Percentiles rank a stretch among this genome's conserved stretches.
Evolutionary conservation across 2,797 vertebrate species (phyloP).

Genomic region (Danio albolineatus): DNA sequence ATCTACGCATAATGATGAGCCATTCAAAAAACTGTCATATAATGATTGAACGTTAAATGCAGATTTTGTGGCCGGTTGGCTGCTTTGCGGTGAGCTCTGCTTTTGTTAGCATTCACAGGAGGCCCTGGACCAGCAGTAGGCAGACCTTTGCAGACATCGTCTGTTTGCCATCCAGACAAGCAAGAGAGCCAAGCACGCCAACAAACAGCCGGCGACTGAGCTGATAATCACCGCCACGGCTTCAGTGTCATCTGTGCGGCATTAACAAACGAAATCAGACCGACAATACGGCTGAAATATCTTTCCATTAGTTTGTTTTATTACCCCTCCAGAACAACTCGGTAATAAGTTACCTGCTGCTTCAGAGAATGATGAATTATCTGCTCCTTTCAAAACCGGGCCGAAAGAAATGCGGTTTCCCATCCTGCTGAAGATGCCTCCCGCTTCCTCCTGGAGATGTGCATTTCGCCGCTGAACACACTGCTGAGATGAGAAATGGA

Average conservation of each 20-base stretch:
- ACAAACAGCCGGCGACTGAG: constrained; percentile 61
- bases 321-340: constrained; percentile 29
- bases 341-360: constrained; percentile 68
- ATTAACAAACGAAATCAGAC: constrained; percentile 28
- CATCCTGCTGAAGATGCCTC: constrained; percentile 60
- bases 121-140: constrained; percentile 56
- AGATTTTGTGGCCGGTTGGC: constrained; percentile 65
- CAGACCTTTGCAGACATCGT: constrained; percentile 52
- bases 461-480: constrained; percentile 62
- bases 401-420: constrained; percentile 73
- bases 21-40: constrained; percentile 66
- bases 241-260: constrained; percentile 40
- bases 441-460: constrained; percentile 51
- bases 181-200: constrained; percentile 64
- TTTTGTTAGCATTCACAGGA: constrained; percentile 57
- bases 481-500: constrained; percentile 52
- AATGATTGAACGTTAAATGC: constrained; percentile 65
- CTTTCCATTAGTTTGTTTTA: constrained; percentile 29
- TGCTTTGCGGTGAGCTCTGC: constrained; percentile 67
- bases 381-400: constrained; percentile 69
- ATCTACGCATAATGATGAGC: constrained; percentile 20
- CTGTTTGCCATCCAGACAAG: constrained; percentile 71
- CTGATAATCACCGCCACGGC: constrained; percentile 65
- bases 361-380: constrained; percentile 64
- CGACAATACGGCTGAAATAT: constrained; percentile 1